A percentile compares a stretch with the other conserved stretches of the same genome.
Conservation (phyloP, 64 coral and sea anemone species). For the Astreopora myriophthalma region DNA sequence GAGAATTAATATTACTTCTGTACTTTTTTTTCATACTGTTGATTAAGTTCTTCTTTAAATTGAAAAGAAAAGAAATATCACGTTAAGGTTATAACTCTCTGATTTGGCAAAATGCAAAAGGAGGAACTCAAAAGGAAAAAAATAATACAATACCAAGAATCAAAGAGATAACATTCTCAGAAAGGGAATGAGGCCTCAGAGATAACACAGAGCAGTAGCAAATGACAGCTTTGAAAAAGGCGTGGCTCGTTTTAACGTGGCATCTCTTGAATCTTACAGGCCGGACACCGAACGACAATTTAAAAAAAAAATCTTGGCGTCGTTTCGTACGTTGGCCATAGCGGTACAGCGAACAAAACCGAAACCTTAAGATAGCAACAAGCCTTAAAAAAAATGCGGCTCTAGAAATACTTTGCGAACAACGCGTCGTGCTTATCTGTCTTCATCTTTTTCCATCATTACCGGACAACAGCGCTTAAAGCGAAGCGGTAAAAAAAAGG, state of each 20-base stretch:
- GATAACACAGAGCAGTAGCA: background rate
- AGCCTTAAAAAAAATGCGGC: background rate
- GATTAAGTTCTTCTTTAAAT: background rate
- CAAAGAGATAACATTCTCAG: background rate
- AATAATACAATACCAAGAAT: background rate
- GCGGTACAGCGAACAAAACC: background rate
- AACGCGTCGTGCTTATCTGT: background rate
- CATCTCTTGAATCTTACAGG: background rate
- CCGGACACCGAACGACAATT: background rate
- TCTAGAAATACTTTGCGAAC: background rate
- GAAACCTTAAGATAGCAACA: background rate
- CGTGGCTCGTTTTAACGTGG: background rate
- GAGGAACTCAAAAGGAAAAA: background rate
- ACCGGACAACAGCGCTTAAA: background rate
- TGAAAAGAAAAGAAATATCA: background rate
- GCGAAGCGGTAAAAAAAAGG: slow-evolving; percentile 6
- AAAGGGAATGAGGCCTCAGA: background rate
- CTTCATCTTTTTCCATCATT: background rate
- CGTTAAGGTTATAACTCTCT: background rate
- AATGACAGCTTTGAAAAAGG: background rate
- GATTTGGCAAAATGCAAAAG: background rate
- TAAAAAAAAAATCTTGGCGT: background rate
- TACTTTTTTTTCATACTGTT: background rate
- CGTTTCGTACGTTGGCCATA: background rate
- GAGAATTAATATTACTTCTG: background rate